A percentile compares a stretch with the other conserved stretches of the same genome.
Conservation (phyloP, 2,113 vertebrate genomes). For the Psittacula cyanocephala region DNA sequence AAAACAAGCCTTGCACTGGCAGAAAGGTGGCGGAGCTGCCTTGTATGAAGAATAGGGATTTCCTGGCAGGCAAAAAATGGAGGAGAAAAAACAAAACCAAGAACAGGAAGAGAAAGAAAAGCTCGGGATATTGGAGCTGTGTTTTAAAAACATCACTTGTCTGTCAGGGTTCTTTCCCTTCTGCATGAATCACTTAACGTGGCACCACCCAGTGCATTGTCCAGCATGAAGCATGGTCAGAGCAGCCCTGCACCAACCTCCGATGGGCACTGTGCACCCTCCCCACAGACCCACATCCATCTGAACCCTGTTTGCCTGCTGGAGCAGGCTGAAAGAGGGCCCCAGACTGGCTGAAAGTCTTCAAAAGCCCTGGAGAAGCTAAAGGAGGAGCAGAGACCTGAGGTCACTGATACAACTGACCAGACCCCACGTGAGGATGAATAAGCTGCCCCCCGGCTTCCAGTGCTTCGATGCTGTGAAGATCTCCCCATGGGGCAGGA, state of each 20-base stretch:
- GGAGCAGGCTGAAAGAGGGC: not conserved
- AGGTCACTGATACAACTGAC: accelerated
- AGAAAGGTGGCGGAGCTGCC: not conserved
- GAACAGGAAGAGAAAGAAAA: not conserved
- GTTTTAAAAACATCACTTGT: not conserved
- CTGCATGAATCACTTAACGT: accelerated
- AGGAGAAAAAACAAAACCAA: not conserved
- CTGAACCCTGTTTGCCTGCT: not conserved
- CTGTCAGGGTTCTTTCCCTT: not conserved
- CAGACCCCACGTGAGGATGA: not conserved
- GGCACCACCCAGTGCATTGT: accelerated
- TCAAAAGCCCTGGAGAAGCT: no score
- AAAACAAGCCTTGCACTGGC: not conserved
- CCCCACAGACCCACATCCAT: accelerated
- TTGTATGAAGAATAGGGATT: not conserved
- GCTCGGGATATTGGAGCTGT: not conserved
- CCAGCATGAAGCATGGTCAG: not conserved
- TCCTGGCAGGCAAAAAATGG: not conserved
- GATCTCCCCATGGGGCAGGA: not conserved
- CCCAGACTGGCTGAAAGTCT: not conserved
- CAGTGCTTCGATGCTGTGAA: accelerated
- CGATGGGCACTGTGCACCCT: accelerated
- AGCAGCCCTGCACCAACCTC: accelerated
- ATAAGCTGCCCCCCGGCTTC: not conserved
- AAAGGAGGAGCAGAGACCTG: not conserved